Base-by-base conservation (phyloP, 2,113 vertebrate species). In the Urocolius indicus region DNA sequence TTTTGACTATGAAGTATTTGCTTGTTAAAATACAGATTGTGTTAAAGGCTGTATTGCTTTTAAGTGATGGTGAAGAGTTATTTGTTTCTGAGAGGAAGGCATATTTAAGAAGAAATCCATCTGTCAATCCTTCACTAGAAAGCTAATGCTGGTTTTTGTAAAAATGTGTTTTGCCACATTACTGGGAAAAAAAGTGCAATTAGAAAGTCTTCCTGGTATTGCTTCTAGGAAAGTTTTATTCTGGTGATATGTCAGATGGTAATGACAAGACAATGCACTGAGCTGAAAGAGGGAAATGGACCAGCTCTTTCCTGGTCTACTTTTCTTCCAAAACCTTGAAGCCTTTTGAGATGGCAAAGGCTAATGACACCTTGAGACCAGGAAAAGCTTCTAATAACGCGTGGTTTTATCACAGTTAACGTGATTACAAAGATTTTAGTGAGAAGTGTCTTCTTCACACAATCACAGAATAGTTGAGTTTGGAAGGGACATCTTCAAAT, bases 341-440 rank as follows among this genome's bases (percentile, higher is more conserved):
- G 57, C 19, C 30, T 69, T 68, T 66, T 45, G n/a, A 61, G 46
- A 49, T 16, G 38, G 4, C 16, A 58, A 46, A 86, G 11, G 13
- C 13, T 82, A 61, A 38, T 58, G 16, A 24, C 88, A 20, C 30
- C 20, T 74, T 66, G n/a, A 57, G 41, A 52, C 48, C 41, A 58
- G 26, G 45, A 45, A 7, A 46, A 81, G 13, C 20, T 67, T 62
- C 30, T 65, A 12, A 21, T 48, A 63, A 58, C 10, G 24, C 49
- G 13, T 23, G 15, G 22, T 6, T 87, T 89, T 89, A 12, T 55
- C 13, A 20, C 38, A 15, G 7, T 22, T 59, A 38, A 32, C 71
- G 11, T 0, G 0, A 10, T 83, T 32, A 20, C 17, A 10, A 51
- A 8, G 2, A 45, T 59, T 82, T 67, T 63, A 0, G 0, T n/a